phyloP scores from a whole-genome alignment of 1,140 invertebrate genomes.

The Scaptomyza hsui region DNA sequence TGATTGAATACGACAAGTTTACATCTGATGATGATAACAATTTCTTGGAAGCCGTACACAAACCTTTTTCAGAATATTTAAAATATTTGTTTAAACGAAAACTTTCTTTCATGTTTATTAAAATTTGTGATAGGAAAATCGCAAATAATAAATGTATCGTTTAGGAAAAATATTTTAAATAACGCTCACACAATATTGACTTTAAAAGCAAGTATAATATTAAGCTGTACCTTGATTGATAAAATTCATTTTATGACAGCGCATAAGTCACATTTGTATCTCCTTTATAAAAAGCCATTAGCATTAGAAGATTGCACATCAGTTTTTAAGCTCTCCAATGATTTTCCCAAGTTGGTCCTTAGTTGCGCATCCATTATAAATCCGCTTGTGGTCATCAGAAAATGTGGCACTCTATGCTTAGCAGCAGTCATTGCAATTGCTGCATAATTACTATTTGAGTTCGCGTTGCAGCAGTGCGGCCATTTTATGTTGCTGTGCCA shows the following conservation, averaged over 20 bases:
- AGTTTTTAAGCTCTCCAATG: not conserved
- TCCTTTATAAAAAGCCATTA: not conserved
- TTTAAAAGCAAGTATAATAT: too few relatives aligned
- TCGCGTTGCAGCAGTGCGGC: conserved; percentile 57
- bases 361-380: conserved; percentile 3
- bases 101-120: not conserved
- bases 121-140: too few relatives aligned
- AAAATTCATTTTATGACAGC: too few relatives aligned
- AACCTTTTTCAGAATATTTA: too few relatives aligned
- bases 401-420: conserved; percentile 15
- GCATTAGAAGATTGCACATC: not conserved
- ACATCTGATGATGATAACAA: not conserved
- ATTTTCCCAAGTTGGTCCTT: not conserved
- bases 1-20: not conserved
- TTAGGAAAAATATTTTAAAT: too few relatives aligned
- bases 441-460: conserved; percentile 77
- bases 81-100: too few relatives aligned
- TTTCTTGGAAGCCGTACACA: not conserved
- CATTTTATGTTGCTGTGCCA: conserved; percentile 42
- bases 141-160: too few relatives aligned
- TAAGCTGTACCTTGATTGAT: too few relatives aligned
- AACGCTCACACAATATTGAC: too few relatives aligned
- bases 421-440: conserved; percentile 46
- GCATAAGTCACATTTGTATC: too few relatives aligned
- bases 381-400: conserved; percentile 36